Percentiles rank a stretch among this genome's conserved stretches.
These are phyloP conservation scores for Drosophila varians DNA, from an alignment of 1,140 invertebrate genomes.

Conservation along the genomic window DNA sequence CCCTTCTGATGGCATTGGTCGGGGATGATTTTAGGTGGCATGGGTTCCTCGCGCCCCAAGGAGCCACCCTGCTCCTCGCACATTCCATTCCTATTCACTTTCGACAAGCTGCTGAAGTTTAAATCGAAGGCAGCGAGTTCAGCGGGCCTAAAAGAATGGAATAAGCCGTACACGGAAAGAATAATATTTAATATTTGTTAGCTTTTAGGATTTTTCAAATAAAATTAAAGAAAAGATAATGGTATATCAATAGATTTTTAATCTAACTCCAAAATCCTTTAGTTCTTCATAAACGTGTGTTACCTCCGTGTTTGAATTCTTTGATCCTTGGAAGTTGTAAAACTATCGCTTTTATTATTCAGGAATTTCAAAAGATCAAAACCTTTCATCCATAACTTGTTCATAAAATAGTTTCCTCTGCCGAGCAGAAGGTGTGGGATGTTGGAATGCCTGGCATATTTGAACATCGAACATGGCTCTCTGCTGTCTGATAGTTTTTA, in stretches of 20 bases:
- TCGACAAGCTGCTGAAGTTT: constrained; percentile 43
- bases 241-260: too few species aligned
- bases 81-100: constrained; percentile 51
- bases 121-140: constrained; percentile 46
- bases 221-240: neutral
- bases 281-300: too few species aligned
- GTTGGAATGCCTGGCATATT: constrained; percentile 26
- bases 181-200: neutral
- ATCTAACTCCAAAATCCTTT: too few species aligned
- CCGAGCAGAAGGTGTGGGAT: neutral
- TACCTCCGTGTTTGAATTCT: too few species aligned
- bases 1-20: constrained; percentile 58
- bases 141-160: neutral
- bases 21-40: neutral
- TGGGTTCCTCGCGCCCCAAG: neutral
- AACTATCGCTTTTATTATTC: too few species aligned
- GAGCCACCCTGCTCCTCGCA: constrained; percentile 1
- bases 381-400: neutral
- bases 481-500: constrained; percentile 22
- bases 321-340: too few species aligned
- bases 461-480: constrained; percentile 34
- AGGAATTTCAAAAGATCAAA: too few species aligned
- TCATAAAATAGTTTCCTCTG: neutral
- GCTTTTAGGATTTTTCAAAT: neutral
- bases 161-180: neutral